Base-by-base conservation (phyloP, 2,888 invertebrate genomes). In the Oithona nana region DNA sequence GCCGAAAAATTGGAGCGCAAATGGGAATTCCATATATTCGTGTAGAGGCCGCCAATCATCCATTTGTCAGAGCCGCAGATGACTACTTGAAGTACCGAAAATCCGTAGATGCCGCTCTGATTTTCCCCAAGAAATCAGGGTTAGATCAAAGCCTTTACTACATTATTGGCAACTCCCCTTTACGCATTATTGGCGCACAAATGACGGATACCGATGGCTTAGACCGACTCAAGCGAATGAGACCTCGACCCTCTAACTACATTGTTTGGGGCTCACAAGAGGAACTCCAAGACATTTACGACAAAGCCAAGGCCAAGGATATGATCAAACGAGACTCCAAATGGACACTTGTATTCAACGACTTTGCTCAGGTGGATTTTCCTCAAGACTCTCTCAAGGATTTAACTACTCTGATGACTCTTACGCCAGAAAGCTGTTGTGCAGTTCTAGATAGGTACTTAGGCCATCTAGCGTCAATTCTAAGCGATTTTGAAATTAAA, bases 231-330 rank as follows among this genome's bases (percentile, higher is more conserved):
- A 75, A 75, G 65, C 72, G 70, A 1, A 79, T 88, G 77, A 75
- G 85, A 29, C 88, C 88, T 0, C 79, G 80, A 55, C 87, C 88
- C 0, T 81, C 81, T 55, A 84, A 83, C 72, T 82, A 80, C 69
- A 80, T 80, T 0, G 74, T 87, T n/a, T 79, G 84, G 59, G 83
- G 85, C 0, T 74, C 74, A 0, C 79, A 80, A 0, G 67, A 71
- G 0, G 81, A 81, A 64, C 80, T 87, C 72, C 75, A 77, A 64
- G 75, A 75, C 0, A 75, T 84, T 26, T 82, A 84, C 68, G 77
- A 77, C 66, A 76, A 80, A 83, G 78, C 81, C 28, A 71, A 79
- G 16, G 73, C 79, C 66, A 77, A 79, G 68, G 77, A 78, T 65
- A 67, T 84, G 4, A 77, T 83, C 0, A 75, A 74, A 11, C 76